Evolutionary conservation across 2,797 vertebrate species (phyloP).

Genomic region (Sternotherus odoratus): DNA sequence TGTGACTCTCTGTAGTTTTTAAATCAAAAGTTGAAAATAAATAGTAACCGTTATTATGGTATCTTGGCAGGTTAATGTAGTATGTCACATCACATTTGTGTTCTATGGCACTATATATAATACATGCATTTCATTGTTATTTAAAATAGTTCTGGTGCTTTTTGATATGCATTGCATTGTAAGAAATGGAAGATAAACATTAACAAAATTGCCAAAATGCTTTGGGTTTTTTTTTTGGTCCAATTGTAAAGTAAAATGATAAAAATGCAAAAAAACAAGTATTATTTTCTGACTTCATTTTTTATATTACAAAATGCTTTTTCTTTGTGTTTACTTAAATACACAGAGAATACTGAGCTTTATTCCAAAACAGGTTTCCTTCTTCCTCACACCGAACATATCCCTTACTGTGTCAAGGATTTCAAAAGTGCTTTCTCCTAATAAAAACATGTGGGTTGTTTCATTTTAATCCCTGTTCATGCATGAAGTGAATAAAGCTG

Average conservation of each 20-base stretch:
- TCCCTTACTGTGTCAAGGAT: neutral
- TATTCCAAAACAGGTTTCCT: neutral
- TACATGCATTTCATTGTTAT: slow-evolving; percentile 28
- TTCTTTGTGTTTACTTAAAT: neutral
- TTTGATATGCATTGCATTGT: neutral
- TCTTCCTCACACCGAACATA: neutral
- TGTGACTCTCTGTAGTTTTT: slow-evolving; percentile 59
- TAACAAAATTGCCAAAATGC: neutral
- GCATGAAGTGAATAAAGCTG: neutral
- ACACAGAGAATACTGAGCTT: neutral
- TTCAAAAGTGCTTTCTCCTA: neutral
- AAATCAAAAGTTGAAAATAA: slow-evolving; percentile 53
- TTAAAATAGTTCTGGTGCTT: slow-evolving; percentile 12
- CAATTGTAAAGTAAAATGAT: neutral
- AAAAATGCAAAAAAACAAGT: neutral
- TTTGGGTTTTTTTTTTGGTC: neutral
- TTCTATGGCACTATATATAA: neutral
- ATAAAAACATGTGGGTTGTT: neutral
- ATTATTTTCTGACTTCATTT: neutral
- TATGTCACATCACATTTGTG: slow-evolving; percentile 52
- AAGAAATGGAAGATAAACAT: neutral
- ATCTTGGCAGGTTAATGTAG: slow-evolving; percentile 53
- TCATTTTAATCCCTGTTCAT: neutral
- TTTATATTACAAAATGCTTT: neutral
- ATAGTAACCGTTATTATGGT: slow-evolving; percentile 39